A percentile compares a stretch with the other conserved stretches of the same genome.
Conservation (phyloP, 2,797 vertebrate species). For the Hemibagrus guttatus region DNA sequence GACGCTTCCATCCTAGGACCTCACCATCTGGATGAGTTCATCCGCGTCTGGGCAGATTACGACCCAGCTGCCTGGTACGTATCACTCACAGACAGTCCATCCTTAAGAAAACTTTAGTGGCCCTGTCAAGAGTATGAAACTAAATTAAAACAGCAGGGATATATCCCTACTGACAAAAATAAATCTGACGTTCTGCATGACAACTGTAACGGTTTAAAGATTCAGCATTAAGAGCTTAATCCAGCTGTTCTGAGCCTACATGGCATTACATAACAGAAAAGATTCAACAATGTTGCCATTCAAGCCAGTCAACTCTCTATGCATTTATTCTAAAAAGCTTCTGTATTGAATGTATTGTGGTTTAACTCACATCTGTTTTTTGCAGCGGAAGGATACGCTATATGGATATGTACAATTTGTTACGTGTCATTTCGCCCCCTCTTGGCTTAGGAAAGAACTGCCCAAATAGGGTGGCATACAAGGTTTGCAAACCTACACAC, state of each 20-base stretch:
- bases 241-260: conserved; percentile 30
- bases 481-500: conserved; percentile 86
- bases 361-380: conserved; percentile 76
- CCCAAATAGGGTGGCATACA: conserved; percentile 96
- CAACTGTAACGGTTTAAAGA: conserved; percentile 25
- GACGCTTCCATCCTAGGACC: conserved; percentile 98
- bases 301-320: conserved; percentile 8
- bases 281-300: not conserved
- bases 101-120: conserved; percentile 14
- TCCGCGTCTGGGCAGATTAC: conserved; percentile 97
- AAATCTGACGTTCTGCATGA: conserved; percentile 3
- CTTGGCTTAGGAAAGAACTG: conserved; percentile 97
- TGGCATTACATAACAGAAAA: conserved; percentile 4
- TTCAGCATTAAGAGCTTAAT: conserved; percentile 30
- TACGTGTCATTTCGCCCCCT: conserved; percentile 93
- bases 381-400: conserved; percentile 94
- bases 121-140: conserved; percentile 57
- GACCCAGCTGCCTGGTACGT: conserved; percentile 97
- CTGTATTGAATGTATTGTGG: conserved; percentile 54
- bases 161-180: not conserved
- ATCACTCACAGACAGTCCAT: conserved; percentile 12
- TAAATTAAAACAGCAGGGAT: conserved; percentile 22
- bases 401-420: conserved; percentile 99
- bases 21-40: conserved; percentile 96
- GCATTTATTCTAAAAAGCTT: not conserved